Evolutionary conservation across 2,797 vertebrate species (phyloP).

Genomic region (Emydoidea blandingii): DNA sequence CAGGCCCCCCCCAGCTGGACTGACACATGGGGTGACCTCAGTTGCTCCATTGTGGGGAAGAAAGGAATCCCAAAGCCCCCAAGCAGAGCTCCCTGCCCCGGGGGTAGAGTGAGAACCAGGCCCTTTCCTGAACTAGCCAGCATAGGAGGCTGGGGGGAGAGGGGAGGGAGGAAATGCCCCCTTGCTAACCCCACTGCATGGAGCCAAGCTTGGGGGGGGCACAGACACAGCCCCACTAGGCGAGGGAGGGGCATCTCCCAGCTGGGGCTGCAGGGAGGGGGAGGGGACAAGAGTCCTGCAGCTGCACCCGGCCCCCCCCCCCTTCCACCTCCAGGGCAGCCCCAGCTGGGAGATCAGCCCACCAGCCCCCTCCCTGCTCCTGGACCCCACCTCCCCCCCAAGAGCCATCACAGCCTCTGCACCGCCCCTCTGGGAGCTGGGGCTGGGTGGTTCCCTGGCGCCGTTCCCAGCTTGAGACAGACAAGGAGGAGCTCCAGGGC

Average conservation of each 20-base stretch:
- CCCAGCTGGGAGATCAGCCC: neutral
- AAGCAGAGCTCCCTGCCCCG: neutral
- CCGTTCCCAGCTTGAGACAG: neutral
- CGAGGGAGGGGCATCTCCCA: neutral
- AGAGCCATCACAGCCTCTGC: neutral
- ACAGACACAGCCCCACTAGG: neutral
- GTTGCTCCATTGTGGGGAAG: neutral
- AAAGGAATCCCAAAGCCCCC: neutral
- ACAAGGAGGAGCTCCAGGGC: neutral
- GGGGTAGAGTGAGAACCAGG: slow-evolving; percentile 46
- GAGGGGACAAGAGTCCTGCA: too few species aligned
- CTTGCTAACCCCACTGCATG: neutral
- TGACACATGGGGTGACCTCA: slow-evolving; percentile 22
- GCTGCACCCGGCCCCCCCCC: neutral
- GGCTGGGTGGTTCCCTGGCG: neutral
- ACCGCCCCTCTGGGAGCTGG: neutral
- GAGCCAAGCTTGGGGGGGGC: neutral
- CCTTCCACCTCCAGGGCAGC: neutral
- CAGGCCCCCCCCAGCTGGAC: neutral
- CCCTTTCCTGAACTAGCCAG: neutral
- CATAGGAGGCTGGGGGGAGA: neutral
- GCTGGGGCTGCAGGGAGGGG: neutral
- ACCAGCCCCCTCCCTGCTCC: neutral
- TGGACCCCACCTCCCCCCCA: neutral
- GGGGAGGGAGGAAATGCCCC: slow-evolving; percentile 51